Percentiles rank a stretch among this genome's conserved stretches.
Evolutionary conservation across 2,797 vertebrate genomes (phyloP).

Genomic region (Chromis chromis): DNA sequence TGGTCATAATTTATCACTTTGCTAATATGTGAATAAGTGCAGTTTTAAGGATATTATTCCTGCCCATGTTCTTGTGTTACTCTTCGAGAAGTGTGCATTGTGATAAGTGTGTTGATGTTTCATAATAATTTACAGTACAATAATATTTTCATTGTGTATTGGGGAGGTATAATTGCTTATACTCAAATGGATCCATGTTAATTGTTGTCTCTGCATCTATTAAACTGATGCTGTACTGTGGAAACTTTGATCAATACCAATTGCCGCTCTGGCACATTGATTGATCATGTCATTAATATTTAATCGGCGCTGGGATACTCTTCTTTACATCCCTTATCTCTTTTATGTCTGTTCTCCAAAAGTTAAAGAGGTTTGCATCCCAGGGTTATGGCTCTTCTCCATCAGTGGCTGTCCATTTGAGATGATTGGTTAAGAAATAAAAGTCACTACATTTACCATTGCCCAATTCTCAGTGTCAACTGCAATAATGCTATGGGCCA

Average conservation of each 20-base stretch:
- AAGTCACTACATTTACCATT: constrained; percentile 53
- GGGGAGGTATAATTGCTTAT: not conserved
- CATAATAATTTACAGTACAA: constrained; percentile 3
- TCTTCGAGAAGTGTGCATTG: not conserved
- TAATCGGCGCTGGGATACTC: constrained; percentile 40
- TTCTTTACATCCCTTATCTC: constrained; percentile 52
- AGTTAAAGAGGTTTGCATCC: constrained; percentile 43
- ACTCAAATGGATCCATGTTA: constrained; percentile 14
- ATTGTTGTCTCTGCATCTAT: constrained; percentile 49
- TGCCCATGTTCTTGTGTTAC: not conserved
- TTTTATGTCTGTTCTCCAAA: constrained; percentile 50
- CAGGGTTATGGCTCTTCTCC: constrained; percentile 38
- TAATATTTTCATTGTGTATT: constrained; percentile 20
- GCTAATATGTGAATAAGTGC: not conserved
- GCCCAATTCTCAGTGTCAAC: constrained; percentile 47
- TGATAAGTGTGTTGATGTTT: constrained; percentile 6
- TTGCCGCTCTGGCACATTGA: constrained; percentile 49
- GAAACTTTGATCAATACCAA: constrained; percentile 57
- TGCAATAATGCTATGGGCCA: constrained; percentile 26
- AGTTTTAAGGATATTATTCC: not conserved
- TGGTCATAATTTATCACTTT: not conserved
- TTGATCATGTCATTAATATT: constrained; percentile 61
- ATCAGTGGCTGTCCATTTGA: constrained; percentile 54
- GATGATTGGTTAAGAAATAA: constrained; percentile 67
- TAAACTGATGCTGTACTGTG: constrained; percentile 12